phyloP scores from a whole-genome alignment of 2,113 vertebrate genomes.

The Phalacrocorax pelagicus region DNA sequence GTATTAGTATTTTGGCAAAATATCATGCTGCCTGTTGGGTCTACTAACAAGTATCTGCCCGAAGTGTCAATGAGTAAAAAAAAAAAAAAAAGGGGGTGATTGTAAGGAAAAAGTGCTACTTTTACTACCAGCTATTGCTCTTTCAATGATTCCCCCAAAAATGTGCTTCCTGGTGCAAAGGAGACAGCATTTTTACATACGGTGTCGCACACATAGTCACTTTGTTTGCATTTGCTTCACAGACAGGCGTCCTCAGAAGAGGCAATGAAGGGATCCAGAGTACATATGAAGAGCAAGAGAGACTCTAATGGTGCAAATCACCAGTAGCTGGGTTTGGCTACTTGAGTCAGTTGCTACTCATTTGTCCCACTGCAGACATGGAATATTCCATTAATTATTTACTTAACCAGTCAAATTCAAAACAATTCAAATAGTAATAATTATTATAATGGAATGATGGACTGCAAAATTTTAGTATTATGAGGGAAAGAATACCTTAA shows the following conservation, averaged over 20 bases:
- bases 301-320: neutral
- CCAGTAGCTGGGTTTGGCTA: neutral
- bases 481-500: neutral
- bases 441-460: neutral
- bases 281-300: neutral
- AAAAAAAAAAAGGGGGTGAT: neutral
- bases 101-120: neutral
- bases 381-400: neutral
- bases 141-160: neutral
- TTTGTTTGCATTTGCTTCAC: neutral
- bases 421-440: neutral
- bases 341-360: neutral
- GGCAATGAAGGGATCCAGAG: neutral
- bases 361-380: neutral
- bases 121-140: neutral
- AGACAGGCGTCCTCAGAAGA: neutral
- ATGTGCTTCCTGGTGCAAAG: neutral
- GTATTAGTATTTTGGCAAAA: neutral
- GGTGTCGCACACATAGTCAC: neutral
- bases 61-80: neutral
- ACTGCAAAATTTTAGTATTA: neutral
- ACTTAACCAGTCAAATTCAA: neutral
- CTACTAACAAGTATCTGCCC: neutral
- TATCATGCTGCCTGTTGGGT: neutral
- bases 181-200: neutral